Conservation (phyloP, 2,888 invertebrate species). For the Pinctada fucata region DNA sequence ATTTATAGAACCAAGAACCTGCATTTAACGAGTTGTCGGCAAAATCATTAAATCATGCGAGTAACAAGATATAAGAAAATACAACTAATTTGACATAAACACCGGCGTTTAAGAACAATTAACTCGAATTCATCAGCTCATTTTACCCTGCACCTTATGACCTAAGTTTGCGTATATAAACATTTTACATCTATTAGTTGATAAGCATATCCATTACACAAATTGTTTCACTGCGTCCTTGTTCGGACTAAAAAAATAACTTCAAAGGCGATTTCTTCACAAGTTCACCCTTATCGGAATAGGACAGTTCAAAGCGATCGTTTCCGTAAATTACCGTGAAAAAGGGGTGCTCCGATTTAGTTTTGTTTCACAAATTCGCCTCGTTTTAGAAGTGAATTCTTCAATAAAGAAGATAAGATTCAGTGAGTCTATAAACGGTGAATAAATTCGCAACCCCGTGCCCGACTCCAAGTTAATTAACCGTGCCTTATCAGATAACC, state of each 20-base stretch:
- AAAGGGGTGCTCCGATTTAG: neutral
- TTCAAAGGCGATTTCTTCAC: neutral
- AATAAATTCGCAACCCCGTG: constrained; percentile 3
- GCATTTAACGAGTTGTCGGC: too few species aligned
- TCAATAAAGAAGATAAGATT: neutral
- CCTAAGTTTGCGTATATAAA: neutral
- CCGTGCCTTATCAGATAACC: neutral
- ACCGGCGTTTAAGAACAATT: neutral
- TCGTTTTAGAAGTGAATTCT: neutral
- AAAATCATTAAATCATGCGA: neutral
- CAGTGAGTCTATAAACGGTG: neutral
- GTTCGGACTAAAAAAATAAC: neutral
- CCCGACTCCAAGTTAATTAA: neutral
- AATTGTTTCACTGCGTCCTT: neutral
- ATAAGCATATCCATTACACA: too few species aligned
- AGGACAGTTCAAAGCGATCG: neutral
- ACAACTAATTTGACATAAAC: neutral
- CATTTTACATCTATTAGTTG: neutral
- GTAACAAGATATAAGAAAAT: neutral
- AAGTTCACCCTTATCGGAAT: neutral
- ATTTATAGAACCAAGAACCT: too few species aligned
- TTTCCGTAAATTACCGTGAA: constrained; percentile 1
- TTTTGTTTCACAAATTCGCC: neutral
- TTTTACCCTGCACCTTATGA: neutral
- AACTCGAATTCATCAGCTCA: neutral